Percentiles rank a stretch among this genome's conserved stretches.
These are phyloP conservation scores for Willowsia nigromaculata DNA, from an alignment of 2,888 invertebrate species.

Conservation along the genomic window DNA sequence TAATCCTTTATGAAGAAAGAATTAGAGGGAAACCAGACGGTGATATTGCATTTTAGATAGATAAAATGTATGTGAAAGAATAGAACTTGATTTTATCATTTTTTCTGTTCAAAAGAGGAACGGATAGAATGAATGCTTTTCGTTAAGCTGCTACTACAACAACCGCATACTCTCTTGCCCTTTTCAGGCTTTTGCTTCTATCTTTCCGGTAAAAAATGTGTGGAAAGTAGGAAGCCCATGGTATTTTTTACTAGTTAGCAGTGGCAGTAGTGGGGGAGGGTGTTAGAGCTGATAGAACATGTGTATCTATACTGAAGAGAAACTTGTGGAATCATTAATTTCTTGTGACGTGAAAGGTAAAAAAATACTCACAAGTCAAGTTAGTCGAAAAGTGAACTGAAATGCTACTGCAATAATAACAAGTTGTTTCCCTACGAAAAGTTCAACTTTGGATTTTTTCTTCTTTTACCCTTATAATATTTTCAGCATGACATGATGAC, in stretches of 20 bases:
- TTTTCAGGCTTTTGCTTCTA: neutral
- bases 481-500: neutral
- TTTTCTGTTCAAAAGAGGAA: neutral
- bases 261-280: too few relatives aligned
- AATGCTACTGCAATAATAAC: too few relatives aligned
- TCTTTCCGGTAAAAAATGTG: neutral
- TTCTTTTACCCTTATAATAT: neutral
- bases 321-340: constrained; percentile 59
- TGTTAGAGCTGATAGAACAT: too few relatives aligned
- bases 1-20: too few relatives aligned
- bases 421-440: neutral
- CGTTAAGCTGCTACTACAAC: neutral
- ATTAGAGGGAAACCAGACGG: too few relatives aligned
- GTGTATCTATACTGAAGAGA: constrained; percentile 11
- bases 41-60: neutral
- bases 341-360: constrained; percentile 51
- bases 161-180: neutral
- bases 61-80: neutral
- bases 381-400: too few relatives aligned
- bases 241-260: neutral
- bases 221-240: neutral
- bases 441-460: neutral
- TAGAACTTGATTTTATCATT: neutral
- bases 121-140: neutral
- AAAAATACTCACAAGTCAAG: constrained; percentile 20